Conservation (phyloP, 2,888 invertebrate species). For the Laspeyria flexula region DNA sequence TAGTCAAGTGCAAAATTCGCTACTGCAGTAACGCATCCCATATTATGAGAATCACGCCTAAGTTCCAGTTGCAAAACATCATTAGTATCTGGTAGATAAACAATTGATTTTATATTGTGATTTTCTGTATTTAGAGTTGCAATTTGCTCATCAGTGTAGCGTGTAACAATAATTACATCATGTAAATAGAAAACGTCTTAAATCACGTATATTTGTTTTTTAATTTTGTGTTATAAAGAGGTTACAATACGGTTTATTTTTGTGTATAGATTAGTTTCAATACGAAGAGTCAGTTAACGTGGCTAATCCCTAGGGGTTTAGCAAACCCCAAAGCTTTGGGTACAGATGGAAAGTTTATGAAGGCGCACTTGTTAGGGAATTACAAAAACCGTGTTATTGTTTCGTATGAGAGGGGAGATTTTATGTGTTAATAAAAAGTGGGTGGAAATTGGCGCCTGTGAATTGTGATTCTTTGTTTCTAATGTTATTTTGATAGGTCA, state of each 20-base stretch:
- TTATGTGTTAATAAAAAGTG: conserved; percentile 82
- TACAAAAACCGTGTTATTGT: conserved; percentile 82
- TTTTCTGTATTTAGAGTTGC: conserved; percentile 14
- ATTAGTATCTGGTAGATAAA: conserved; percentile 1
- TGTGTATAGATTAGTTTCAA: conserved; percentile 47
- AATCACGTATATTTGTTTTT: conserved; percentile 10
- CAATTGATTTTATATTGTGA: conserved; percentile 24
- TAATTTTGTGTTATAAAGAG: conserved; percentile 35
- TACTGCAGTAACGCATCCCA: conserved; percentile 71
- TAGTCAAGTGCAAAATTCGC: conserved; percentile 82
- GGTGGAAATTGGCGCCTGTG: conserved; percentile 61
- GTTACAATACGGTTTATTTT: conserved; percentile 34
- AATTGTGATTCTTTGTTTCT: conserved; percentile 42
- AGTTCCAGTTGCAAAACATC: conserved; percentile 40
- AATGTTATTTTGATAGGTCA: conserved; percentile 56
- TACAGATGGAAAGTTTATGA: conserved; percentile 80
- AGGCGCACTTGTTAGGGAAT: conserved; percentile 81
- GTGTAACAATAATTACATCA: conserved; percentile 51
- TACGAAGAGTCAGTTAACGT: conserved; percentile 73
- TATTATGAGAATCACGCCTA: conserved; percentile 83
- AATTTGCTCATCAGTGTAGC: conserved; percentile 25
- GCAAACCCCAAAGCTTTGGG: conserved; percentile 77
- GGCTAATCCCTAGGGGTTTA: conserved; percentile 67
- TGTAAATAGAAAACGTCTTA: conserved; percentile 44
- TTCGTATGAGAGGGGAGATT: conserved; percentile 69